Evolutionary conservation across 2,113 vertebrate genomes (phyloP).

Genomic region (Cyprinodon brontotheroides): DNA sequence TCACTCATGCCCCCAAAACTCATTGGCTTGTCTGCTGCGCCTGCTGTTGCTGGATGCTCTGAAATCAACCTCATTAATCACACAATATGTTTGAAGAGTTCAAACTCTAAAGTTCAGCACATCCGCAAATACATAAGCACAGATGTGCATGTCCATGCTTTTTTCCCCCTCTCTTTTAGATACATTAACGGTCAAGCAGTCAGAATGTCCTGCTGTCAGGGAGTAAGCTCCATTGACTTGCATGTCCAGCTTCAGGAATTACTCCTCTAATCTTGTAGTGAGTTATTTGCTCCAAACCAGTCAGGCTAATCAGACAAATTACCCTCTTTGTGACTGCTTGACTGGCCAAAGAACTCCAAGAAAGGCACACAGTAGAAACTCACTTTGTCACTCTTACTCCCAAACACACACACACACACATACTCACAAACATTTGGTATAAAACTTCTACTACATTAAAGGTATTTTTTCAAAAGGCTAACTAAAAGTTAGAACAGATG

Average conservation of each 20-base stretch:
- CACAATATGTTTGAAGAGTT: constrained; percentile 74
- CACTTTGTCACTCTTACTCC: background rate
- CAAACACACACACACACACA: background rate
- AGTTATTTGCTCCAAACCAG: constrained; percentile 79
- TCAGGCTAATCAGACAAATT: constrained; percentile 78
- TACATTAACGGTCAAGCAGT: constrained; percentile 78
- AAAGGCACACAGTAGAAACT: constrained; percentile 1
- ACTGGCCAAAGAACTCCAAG: constrained; percentile 45
- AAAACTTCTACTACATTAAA: no score
- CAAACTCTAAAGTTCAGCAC: constrained; percentile 69
- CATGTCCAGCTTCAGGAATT: constrained; percentile 79
- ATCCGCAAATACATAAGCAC: constrained; percentile 13
- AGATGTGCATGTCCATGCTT: background rate
- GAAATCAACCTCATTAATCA: constrained; percentile 81
- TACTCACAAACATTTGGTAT: background rate
- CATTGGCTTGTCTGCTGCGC: constrained; percentile 26
- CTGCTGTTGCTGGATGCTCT: constrained; percentile 57
- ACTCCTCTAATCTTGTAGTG: constrained; percentile 80
- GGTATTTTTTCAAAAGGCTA: no score
- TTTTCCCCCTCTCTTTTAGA: constrained; percentile 11
- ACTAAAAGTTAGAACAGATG: no score
- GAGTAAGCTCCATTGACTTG: constrained; percentile 82
- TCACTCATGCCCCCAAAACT: constrained; percentile 38
- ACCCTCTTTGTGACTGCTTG: constrained; percentile 70
- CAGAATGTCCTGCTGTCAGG: constrained; percentile 75